Conservation (phyloP, 2,888 invertebrate species). For the Cryptocheilus praepositus region DNA sequence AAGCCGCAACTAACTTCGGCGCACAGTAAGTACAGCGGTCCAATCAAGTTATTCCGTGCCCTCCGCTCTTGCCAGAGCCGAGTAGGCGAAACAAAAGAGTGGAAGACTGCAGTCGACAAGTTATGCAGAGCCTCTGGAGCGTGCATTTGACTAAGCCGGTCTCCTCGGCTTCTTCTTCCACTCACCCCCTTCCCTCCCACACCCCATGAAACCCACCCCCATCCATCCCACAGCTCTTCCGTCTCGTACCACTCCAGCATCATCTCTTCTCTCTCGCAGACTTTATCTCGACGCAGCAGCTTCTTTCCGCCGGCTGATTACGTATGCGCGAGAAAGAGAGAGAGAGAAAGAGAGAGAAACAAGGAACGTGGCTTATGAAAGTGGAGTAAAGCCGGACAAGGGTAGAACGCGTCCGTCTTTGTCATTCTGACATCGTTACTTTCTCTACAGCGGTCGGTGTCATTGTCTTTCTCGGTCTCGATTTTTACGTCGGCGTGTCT, state of each 20-base stretch:
- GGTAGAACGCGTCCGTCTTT: conserved; percentile 23
- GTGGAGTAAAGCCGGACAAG: conserved; percentile 57
- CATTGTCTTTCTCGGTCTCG: no score
- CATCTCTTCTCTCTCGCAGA: conserved; percentile 33
- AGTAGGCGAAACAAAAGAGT: conserved; percentile 65
- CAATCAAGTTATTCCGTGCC: conserved; percentile 52
- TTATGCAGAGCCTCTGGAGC: conserved; percentile 67
- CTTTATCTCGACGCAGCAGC: conserved; percentile 63
- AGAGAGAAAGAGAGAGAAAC: conserved; percentile 12
- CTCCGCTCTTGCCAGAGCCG: conserved; percentile 35
- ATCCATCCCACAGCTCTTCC: conserved; percentile 15
- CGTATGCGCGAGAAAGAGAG: conserved; percentile 54
- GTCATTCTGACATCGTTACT: conserved; percentile 25
- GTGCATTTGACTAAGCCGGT: conserved; percentile 69
- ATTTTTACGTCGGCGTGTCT: not conserved
- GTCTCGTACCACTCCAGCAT: conserved; percentile 13
- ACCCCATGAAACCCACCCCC: conserved; percentile 35
- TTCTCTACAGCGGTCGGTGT: conserved; percentile 18
- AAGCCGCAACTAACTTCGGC: no score
- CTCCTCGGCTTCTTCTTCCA: conserved; percentile 18
- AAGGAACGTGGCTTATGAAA: conserved; percentile 59
- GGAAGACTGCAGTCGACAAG: conserved; percentile 66
- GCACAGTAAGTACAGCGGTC: conserved; percentile 7
- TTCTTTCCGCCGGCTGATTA: conserved; percentile 65
- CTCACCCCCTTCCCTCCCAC: conserved; percentile 19